Percentiles rank a stretch among this genome's conserved stretches.
Conservation (phyloP, 2,113 vertebrate species). For the Peromyscus leucopus region DNA sequence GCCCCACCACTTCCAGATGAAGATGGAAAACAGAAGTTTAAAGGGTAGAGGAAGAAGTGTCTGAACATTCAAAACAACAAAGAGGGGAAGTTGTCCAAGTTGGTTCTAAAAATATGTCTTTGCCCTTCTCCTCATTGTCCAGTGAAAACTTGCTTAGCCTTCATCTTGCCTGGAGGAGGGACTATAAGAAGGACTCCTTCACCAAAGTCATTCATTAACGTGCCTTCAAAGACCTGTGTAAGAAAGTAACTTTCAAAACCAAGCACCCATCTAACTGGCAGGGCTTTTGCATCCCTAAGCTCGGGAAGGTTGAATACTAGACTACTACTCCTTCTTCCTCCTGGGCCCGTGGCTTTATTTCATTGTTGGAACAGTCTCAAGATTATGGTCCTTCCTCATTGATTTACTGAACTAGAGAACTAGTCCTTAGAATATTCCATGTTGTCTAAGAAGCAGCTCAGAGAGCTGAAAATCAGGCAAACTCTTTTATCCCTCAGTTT, state of each 20-base stretch:
- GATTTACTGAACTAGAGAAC: not conserved
- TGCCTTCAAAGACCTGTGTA: not conserved
- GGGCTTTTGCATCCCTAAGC: not conserved
- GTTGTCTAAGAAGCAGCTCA: not conserved
- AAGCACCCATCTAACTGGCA: not conserved
- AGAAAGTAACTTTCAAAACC: not conserved
- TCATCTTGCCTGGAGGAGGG: not conserved
- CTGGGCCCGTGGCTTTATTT: not conserved
- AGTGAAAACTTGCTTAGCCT: not conserved
- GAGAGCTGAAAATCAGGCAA: not conserved
- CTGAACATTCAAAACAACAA: constrained; percentile 56
- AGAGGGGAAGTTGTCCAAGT: not conserved
- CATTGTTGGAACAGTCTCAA: not conserved
- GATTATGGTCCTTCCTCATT: not conserved
- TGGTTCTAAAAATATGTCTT: constrained; percentile 8
- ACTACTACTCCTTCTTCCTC: not conserved
- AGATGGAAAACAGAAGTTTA: constrained; percentile 55
- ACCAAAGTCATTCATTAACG: not conserved
- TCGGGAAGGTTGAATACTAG: not conserved
- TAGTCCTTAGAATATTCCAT: not conserved
- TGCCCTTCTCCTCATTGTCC: constrained; percentile 11
- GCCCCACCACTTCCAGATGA: constrained; percentile 57
- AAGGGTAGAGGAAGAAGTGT: not conserved
- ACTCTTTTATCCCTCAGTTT: not conserved
- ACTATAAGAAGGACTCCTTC: constrained; percentile 9